Base-by-base conservation (phyloP, 2,113 vertebrate species). In the Dolichallabes microphthalmus region DNA sequence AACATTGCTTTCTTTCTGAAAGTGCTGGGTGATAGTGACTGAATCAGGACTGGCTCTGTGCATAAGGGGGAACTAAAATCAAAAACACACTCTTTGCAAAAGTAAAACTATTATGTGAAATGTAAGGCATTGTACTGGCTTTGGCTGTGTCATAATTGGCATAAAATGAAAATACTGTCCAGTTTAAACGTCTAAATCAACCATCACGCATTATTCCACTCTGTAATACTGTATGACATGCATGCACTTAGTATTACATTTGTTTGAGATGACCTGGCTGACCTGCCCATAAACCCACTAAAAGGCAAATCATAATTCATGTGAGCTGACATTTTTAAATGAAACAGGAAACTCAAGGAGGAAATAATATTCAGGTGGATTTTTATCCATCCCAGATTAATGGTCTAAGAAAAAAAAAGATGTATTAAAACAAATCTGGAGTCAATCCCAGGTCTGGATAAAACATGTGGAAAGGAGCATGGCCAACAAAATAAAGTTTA, bases 151-250 rank as follows among this genome's bases (percentile, higher is more conserved):
- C 81, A 82, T 35, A 32, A 35, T 27, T 61, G 39, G 15, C 22
- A 27, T 69, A 25, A 64, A 86, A 73, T 45, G 55, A 82, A 85
- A 86, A 79, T 45, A 82, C 63, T 57, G 85, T 77, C 77, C 77
- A 85, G 82, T 85, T 88, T 25, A n/a, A n/a, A n/a, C n/a, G n/a
- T n/a, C n/a, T n/a, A n/a, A n/a, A n/a, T n/a, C n/a, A n/a, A n/a
- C n/a, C n/a, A n/a, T n/a, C n/a, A n/a, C n/a, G n/a, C n/a, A n/a
- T n/a, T n/a, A n/a, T n/a, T n/a, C n/a, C n/a, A n/a, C n/a, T n/a
- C 60, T 86, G 45, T 66, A 69, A 61, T 66, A 60, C n/a, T n/a
- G n/a, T n/a, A n/a, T 83, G 27, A 55, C 81, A 32, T 76, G 66
- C 63, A 73, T 13, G 17, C 27, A 60, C 30, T 20, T 58, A 11